Evolutionary conservation across 2,888 invertebrate species (phyloP), one percentile per base, ranked within the genome.

Genomic region (Caenorhabditis zanzibari): DNA sequence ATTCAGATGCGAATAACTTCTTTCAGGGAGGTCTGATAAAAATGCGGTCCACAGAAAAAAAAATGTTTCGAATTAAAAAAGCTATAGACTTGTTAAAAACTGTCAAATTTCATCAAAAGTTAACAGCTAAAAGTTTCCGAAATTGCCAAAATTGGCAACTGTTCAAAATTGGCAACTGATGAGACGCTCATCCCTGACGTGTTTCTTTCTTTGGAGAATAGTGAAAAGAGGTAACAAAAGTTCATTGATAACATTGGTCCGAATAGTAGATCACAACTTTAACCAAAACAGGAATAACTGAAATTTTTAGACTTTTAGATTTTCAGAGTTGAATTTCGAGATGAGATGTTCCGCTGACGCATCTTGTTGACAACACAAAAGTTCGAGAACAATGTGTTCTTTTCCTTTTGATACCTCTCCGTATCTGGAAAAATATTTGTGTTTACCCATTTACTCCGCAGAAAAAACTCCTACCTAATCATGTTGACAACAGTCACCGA

Each of bases 341-440:
- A 80, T 75, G 24, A 83, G 32, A 32, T 83, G 83, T 5, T 83
- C 83, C 22, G 72, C 54, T 24, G 71, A 72, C 0, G 80, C 71
- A 49, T 74, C 75, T 58, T 80, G 77, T 75, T 74, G 83, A 61
- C 71, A 80, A 26, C 87, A 87, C 49, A 87, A 54, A 16, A 87
- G 63, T 38, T 87, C 87, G 4, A 87, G 59, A 10, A 87, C 87
- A 19, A 87, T 61, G 58, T 87, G 87, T 28, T 87, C 87, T 24
- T 82, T 79, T 5, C 80, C 80, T 75, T 74, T 79, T n/a, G 73
- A 52, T 1, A 80, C 76, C 49, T 82, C 85, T 9, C 79, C 85
- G 63, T 82, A 81, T 56, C 84, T 79, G 35, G 9, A 82, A 77
- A 38, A n/a, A 14, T 19, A 12, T 24, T 52, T 52, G 9, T 52